Conservation (phyloP, 2,888 invertebrate species). For the Koerneria pararmatus region DNA sequence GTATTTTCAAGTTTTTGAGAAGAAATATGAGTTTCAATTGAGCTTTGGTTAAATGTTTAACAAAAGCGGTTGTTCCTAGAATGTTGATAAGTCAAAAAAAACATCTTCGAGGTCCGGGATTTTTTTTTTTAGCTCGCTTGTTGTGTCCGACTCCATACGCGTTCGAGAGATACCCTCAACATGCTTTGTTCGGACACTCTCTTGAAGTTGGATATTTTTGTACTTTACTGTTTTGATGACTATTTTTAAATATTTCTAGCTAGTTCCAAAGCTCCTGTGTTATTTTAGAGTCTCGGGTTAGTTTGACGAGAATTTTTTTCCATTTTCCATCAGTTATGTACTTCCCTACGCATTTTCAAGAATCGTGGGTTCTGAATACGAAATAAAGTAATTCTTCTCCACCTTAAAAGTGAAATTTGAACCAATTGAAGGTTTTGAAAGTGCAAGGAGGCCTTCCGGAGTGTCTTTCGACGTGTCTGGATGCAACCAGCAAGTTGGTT, state of each 20-base stretch:
- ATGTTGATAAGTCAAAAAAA: not conserved
- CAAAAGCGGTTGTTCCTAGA: not conserved
- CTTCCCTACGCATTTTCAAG: no score
- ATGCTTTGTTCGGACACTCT: constrained; percentile 49
- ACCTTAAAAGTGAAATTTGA: not conserved
- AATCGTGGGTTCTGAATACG: no score
- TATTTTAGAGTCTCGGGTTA: no score
- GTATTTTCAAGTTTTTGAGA: not conserved
- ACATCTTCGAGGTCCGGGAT: not conserved
- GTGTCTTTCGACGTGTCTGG: constrained; percentile 52
- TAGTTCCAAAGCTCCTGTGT: no score
- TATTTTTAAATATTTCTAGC: constrained; percentile 23
- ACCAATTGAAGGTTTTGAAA: constrained; percentile 7
- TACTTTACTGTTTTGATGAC: constrained; percentile 1
- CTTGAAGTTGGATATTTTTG: constrained; percentile 36
- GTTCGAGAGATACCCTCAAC: constrained; percentile 56
- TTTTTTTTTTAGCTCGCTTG: constrained; percentile 35
- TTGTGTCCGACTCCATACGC: constrained; percentile 48
- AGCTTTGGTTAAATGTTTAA: not conserved
- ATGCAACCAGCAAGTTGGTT: constrained; percentile 8
- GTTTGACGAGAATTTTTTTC: no score
- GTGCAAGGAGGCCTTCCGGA: constrained; percentile 43
- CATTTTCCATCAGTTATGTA: no score
- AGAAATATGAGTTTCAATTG: not conserved
- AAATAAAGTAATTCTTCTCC: not conserved